Conservation (phyloP, 2,113 vertebrate genomes). For the Dendropsophus ebraccatus region DNA sequence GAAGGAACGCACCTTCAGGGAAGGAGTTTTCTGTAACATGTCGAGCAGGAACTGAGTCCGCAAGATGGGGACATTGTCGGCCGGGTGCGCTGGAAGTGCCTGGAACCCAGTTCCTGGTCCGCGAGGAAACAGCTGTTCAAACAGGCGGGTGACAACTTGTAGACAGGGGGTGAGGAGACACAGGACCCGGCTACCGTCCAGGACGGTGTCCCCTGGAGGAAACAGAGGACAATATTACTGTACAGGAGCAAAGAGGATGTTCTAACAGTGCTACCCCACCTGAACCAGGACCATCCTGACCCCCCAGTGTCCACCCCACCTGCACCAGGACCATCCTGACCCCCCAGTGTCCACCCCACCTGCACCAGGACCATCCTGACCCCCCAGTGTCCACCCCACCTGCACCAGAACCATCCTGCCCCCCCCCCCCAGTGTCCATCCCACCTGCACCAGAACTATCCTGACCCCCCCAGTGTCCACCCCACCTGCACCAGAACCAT, state of each 20-base stretch:
- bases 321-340: no score
- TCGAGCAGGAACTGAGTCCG: constrained; percentile 95
- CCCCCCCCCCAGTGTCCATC: neutral
- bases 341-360: neutral
- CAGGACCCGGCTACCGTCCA: constrained; percentile 89
- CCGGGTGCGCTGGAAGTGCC: constrained; percentile 91
- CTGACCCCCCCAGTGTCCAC: no score
- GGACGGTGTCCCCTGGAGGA: constrained; percentile 81
- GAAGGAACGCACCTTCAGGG: constrained; percentile 82
- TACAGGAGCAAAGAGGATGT: no score
- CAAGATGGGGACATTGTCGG: constrained; percentile 83
- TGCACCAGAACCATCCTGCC: no score
- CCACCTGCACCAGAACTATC: no score
- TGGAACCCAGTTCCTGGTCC: constrained; percentile 89
- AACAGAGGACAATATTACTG: constrained; percentile 1
- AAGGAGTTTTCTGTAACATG: constrained; percentile 89
- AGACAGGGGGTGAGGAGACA: constrained; percentile 81
- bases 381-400: neutral
- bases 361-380: no score
- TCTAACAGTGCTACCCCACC: neutral
- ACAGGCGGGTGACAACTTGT: constrained; percentile 86
- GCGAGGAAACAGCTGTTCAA: constrained; percentile 86
- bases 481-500: neutral
- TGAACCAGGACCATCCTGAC: neutral
- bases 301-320: neutral